Evolutionary conservation across 2,888 invertebrate species (phyloP).

Genomic region (Hyalella azteca): DNA sequence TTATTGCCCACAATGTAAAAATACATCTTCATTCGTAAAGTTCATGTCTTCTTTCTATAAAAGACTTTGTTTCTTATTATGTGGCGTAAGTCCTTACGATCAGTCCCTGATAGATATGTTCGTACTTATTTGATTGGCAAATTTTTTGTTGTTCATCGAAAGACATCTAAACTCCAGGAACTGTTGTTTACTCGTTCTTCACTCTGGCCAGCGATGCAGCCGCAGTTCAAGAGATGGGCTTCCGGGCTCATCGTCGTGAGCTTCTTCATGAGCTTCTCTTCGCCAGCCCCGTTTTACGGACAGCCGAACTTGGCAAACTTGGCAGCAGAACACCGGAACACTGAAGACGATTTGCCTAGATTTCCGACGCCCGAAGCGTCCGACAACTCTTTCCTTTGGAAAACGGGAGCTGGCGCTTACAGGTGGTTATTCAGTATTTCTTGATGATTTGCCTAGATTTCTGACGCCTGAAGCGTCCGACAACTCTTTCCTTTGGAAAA

Average conservation of each 20-base stretch:
- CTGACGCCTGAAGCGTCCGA: neutral
- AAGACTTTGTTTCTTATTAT: too few species aligned
- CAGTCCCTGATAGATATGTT: too few species aligned
- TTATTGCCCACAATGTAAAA: too few species aligned
- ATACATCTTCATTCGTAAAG: too few species aligned
- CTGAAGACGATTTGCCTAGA: neutral
- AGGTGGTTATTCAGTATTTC: too few species aligned
- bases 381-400: slow-evolving; percentile 6
- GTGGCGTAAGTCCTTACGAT: too few species aligned
- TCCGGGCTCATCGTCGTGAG: neutral
- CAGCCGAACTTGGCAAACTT: neutral
- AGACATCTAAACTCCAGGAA: too few species aligned
- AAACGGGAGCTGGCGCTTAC: neutral
- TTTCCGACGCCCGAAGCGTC: neutral
- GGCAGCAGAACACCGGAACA: neutral
- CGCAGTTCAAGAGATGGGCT: neutral
- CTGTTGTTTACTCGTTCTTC: neutral
- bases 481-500: slow-evolving; percentile 1
- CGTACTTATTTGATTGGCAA: too few species aligned
- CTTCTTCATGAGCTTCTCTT: neutral
- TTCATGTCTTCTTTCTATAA: too few species aligned
- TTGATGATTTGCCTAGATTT: neutral
- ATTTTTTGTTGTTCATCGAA: too few species aligned
- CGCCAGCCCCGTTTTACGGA: neutral
- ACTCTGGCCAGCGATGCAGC: neutral